Conservation (phyloP, 2,888 invertebrate genomes). For the Eristalinus aeneus region DNA sequence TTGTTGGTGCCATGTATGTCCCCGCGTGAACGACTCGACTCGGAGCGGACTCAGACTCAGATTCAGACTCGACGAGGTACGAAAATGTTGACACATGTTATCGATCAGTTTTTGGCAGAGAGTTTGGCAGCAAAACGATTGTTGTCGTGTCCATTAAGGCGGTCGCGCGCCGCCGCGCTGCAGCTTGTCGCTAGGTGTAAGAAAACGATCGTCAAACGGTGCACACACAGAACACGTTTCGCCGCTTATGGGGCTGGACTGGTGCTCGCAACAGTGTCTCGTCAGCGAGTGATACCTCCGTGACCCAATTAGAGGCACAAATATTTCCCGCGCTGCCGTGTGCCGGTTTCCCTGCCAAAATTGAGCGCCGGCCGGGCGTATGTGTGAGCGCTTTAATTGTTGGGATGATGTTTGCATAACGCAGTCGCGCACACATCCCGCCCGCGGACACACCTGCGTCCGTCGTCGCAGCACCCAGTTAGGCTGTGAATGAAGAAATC, state of each 20-base stretch:
- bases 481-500: constrained; percentile 36
- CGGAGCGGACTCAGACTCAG: background rate
- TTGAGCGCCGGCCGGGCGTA: background rate
- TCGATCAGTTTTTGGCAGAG: constrained; percentile 70
- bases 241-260: constrained; percentile 42
- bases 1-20: background rate
- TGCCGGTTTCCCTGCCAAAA: constrained; percentile 5
- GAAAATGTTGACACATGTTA: constrained; percentile 70
- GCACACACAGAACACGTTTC: constrained; percentile 26
- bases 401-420: constrained; percentile 50
- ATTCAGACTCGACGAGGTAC: background rate
- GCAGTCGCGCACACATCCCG: background rate
- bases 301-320: constrained; percentile 61
- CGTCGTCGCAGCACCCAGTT: background rate
- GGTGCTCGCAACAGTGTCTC: constrained; percentile 36
- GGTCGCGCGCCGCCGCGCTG: constrained; percentile 49
- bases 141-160: constrained; percentile 69
- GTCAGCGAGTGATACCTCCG: constrained; percentile 19
- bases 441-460: constrained; percentile 38
- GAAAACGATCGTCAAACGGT: constrained; percentile 59
- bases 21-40: background rate
- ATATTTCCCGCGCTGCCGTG: constrained; percentile 3
- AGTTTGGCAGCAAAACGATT: constrained; percentile 67
- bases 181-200: constrained; percentile 69
- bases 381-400: constrained; percentile 57